Conservation (phyloP, 1,140 invertebrate species). For the Euwallacea similis region DNA sequence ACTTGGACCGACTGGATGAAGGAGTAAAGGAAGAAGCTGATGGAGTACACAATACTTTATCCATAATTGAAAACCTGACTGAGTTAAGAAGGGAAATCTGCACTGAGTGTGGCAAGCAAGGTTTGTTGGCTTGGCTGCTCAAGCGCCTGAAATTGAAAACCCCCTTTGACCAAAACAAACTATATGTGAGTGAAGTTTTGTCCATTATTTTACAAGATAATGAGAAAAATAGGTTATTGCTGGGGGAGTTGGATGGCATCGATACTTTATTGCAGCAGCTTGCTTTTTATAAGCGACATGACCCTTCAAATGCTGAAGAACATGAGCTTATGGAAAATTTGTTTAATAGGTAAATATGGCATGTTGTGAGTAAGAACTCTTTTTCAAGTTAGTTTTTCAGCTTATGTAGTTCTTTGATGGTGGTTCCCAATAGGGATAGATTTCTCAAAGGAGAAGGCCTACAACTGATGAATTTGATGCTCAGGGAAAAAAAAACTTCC, state of each 20-base stretch:
- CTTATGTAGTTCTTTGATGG: conserved; percentile 91
- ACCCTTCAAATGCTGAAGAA: conserved; percentile 88
- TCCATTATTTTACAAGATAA: conserved; percentile 93
- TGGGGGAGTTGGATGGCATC: conserved; percentile 94
- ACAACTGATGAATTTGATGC: conserved; percentile 96
- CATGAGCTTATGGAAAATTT: conserved; percentile 99
- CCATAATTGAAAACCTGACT: conserved; percentile 81
- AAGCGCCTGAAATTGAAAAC: conserved; percentile 81
- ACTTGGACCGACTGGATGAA: conserved; percentile 89
- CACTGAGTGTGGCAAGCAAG: conserved; percentile 82
- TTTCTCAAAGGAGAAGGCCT: conserved; percentile 95
- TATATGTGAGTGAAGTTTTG: conserved; percentile 95
- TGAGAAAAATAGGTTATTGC: conserved; percentile 73
- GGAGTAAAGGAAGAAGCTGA: conserved; percentile 91
- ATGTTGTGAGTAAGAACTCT: not conserved
- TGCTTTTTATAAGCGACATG: conserved; percentile 93
- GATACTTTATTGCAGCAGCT: conserved; percentile 95
- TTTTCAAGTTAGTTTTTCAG: conserved; percentile 13
- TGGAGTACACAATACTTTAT: conserved; percentile 94
- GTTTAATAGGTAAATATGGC: conserved; percentile 72
- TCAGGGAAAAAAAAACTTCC: conserved; percentile 96
- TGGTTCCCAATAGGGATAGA: conserved; percentile 81
- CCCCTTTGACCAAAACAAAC: conserved; percentile 94
- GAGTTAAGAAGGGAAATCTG: conserved; percentile 87
- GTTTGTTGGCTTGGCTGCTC: conserved; percentile 86